phyloP scores from a whole-genome alignment of 2,113 vertebrate species.

The Pungitius pungitius region DNA sequence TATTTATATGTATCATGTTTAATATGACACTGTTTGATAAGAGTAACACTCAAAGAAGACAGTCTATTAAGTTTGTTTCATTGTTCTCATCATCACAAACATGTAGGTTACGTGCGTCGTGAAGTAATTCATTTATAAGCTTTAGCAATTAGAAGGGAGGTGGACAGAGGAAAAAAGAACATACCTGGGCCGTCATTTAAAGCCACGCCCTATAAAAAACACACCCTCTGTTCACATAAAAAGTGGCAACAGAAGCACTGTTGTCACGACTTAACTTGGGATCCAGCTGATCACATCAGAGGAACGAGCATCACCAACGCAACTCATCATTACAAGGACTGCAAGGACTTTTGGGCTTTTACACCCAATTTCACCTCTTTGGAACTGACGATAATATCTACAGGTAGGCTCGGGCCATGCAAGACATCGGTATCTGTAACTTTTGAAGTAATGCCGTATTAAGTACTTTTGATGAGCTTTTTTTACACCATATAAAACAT shows the following conservation, averaged over 20 bases:
- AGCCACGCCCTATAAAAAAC: not conserved
- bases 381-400: not conserved
- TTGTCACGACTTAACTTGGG: constrained; percentile 36
- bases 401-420: constrained; percentile 35
- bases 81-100: not conserved
- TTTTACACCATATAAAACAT: too few relatives aligned
- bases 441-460: too few relatives aligned
- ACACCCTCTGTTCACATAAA: constrained; percentile 34
- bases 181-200: not conserved
- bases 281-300: not conserved
- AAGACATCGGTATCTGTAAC: not conserved
- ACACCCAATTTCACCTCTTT: not conserved
- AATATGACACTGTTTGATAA: too few relatives aligned
- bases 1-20: too few relatives aligned
- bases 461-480: too few relatives aligned
- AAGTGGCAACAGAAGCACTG: constrained; percentile 18
- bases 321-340: not conserved
- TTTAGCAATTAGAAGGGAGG: too few relatives aligned
- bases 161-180: too few relatives aligned
- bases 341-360: not conserved
- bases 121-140: constrained; percentile 1
- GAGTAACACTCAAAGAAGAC: too few relatives aligned
- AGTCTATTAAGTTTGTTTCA: not conserved
- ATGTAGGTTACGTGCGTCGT: not conserved
- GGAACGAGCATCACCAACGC: not conserved